Conservation (phyloP, 2,797 vertebrate genomes). For the Gadopsis marmoratus region DNA sequence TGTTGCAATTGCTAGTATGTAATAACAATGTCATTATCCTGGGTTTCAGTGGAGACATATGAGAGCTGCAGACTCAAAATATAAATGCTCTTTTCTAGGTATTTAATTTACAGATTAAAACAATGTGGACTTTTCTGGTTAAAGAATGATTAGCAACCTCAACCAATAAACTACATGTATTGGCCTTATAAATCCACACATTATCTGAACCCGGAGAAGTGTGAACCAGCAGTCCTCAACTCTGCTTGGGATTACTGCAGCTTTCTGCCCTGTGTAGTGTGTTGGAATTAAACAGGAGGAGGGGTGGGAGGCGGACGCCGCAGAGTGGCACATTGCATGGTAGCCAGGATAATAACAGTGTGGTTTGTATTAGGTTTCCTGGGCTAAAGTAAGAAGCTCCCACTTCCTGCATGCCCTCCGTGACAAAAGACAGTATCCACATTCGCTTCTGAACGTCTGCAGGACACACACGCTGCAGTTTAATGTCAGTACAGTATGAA, state of each 20-base stretch:
- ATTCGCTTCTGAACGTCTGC: conserved; percentile 55
- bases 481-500: conserved; percentile 29
- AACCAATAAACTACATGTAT: conserved; percentile 8
- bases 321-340: conserved; percentile 67
- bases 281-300: conserved; percentile 45
- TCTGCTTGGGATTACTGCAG: conserved; percentile 56
- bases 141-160: conserved; percentile 5
- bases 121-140: neutral
- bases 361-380: conserved; percentile 68
- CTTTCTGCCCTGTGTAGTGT: conserved; percentile 33
- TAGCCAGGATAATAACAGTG: conserved; percentile 66
- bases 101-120: conserved; percentile 1
- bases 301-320: conserved; percentile 26
- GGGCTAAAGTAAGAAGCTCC: conserved; percentile 64
- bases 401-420: conserved; percentile 61
- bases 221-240: conserved; percentile 25
- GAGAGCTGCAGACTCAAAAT: neutral
- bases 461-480: conserved; percentile 54
- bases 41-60: conserved; percentile 6
- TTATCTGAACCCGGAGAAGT: conserved; percentile 28
- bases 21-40: neutral
- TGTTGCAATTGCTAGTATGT: neutral
- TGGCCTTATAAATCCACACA: conserved; percentile 16
- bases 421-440: conserved; percentile 51
- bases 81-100: neutral